Conservation (phyloP, 2,797 vertebrate species). For the Gymnocypris eckloni region DNA sequence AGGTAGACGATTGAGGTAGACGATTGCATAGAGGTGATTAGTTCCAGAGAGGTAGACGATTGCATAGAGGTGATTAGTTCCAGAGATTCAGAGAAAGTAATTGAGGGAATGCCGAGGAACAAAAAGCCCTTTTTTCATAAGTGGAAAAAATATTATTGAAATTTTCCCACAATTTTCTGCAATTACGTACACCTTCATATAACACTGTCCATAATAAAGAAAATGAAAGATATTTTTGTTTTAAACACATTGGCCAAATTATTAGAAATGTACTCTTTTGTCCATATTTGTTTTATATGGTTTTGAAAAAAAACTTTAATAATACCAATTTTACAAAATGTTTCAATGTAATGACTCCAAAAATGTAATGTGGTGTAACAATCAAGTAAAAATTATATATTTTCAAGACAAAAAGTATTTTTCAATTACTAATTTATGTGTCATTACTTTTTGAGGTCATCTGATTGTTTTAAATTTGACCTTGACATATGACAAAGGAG, state of each 20-base stretch:
- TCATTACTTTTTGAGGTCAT: not conserved
- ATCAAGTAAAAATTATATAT: not conserved
- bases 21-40: not conserved
- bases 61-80: conserved; percentile 6
- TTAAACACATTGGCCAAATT: not conserved
- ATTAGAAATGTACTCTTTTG: not conserved
- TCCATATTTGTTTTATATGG: not conserved
- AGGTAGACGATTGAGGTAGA: not conserved
- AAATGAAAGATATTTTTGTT: not conserved
- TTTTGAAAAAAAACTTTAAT: not conserved
- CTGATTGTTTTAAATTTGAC: not conserved
- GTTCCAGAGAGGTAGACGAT: not conserved
- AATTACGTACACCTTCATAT: not conserved
- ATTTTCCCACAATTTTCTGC: not conserved
- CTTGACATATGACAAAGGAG: not conserved
- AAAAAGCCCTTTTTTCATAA: not conserved
- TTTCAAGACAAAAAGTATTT: not conserved
- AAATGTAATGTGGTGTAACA: not conserved
- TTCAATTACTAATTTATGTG: not conserved
- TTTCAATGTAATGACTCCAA: not conserved
- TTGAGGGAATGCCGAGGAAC: not conserved
- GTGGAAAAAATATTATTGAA: not conserved
- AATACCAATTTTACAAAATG: not conserved
- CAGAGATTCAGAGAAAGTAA: conserved; percentile 2
- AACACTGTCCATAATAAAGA: not conserved